phyloP scores from a whole-genome alignment of 2,113 vertebrate species.

The Numenius arquata region DNA sequence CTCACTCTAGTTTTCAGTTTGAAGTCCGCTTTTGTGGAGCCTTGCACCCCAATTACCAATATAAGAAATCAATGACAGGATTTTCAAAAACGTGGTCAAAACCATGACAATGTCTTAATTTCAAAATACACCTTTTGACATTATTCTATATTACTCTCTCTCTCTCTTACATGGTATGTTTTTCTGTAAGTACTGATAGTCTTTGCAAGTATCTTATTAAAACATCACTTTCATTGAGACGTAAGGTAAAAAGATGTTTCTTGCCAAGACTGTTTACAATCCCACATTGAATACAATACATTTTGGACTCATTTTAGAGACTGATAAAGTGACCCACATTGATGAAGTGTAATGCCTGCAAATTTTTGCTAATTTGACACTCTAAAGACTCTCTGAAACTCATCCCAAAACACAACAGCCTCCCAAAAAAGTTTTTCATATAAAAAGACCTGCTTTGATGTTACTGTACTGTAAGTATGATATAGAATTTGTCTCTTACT shows the following conservation, averaged over 20 bases:
- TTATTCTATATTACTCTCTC: not conserved
- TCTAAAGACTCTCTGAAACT: not conserved
- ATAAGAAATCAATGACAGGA: not conserved
- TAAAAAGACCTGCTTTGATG: not conserved
- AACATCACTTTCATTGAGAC: not conserved
- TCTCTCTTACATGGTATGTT: not conserved
- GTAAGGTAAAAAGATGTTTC: not conserved
- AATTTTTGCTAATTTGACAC: not conserved
- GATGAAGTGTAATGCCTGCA: not conserved
- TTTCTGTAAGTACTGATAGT: not conserved
- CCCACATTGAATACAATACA: not conserved
- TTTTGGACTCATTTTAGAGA: not conserved
- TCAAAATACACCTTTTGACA: not conserved
- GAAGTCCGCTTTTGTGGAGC: not conserved
- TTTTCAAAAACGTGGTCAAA: not conserved
- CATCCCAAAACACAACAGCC: not conserved
- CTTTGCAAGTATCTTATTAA: not conserved
- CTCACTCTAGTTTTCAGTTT: not conserved
- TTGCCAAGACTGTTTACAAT: not conserved
- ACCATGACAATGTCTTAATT: not conserved
- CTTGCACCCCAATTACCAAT: not conserved
- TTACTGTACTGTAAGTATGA: not conserved
- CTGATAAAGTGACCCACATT: not conserved
- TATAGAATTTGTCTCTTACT: not conserved
- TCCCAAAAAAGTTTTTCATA: not conserved